Conservation (phyloP, 2,888 invertebrate genomes). For the Oegoconia quadripuncta region DNA sequence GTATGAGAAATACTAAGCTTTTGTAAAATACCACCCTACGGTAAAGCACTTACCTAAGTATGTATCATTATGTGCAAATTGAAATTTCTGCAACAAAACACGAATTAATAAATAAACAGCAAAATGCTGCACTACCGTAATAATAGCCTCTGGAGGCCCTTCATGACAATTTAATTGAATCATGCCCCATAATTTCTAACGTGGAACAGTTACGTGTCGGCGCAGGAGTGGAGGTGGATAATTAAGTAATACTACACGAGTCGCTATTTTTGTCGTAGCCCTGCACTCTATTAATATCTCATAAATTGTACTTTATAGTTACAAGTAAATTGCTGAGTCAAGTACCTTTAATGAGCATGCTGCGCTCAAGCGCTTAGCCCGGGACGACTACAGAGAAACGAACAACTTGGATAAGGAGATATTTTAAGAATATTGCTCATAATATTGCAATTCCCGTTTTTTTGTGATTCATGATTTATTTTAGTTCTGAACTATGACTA, state of each 20-base stretch:
- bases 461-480: constrained; percentile 38
- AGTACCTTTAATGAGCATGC: constrained; percentile 53
- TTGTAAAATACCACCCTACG: constrained; percentile 16
- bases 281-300: constrained; percentile 57
- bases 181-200: constrained; percentile 42
- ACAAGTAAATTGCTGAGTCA: constrained; percentile 62
- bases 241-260: constrained; percentile 49
- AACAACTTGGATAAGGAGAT: constrained; percentile 38
- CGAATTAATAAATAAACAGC: constrained; percentile 33
- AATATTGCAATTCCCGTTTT: constrained; percentile 36
- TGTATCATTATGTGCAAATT: constrained; percentile 30
- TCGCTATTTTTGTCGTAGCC: constrained; percentile 52
- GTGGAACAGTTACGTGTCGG: constrained; percentile 27
- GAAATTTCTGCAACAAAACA: constrained; percentile 27
- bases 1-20: constrained; percentile 5
- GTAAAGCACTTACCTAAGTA: constrained; percentile 22
- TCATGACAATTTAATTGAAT: constrained; percentile 61
- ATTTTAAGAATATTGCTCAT: constrained; percentile 51
- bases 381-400: constrained; percentile 24
- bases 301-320: constrained; percentile 56
- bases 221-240: constrained; percentile 28
- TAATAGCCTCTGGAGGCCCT: constrained; percentile 39
- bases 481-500: constrained; percentile 26
- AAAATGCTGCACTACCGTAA: constrained; percentile 37
- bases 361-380: constrained; percentile 11